Percentiles rank a stretch among this genome's conserved stretches.
phyloP scores from a whole-genome alignment of 2,797 vertebrate genomes.

The Columba guinea region DNA sequence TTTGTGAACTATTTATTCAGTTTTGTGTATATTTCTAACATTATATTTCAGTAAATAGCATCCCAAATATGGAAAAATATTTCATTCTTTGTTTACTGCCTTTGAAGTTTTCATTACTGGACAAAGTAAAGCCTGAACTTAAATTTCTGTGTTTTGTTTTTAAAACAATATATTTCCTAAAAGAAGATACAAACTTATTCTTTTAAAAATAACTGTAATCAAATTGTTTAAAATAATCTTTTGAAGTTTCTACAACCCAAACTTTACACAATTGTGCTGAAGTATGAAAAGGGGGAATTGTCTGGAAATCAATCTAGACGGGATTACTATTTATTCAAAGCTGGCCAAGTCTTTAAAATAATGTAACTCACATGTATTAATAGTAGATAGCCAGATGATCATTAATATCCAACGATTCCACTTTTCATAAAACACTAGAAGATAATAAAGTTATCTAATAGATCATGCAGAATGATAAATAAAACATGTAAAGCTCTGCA shows the following conservation, averaged over 20 bases:
- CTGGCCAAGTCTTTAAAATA: neutral
- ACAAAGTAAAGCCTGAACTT: neutral
- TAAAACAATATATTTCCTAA: neutral
- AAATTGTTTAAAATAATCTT: neutral
- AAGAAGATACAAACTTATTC: neutral
- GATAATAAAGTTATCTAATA: neutral
- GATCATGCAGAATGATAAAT: slow-evolving; percentile 9
- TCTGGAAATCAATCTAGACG: neutral
- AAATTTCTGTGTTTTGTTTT: neutral
- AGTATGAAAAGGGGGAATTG: neutral
- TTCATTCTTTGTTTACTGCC: neutral
- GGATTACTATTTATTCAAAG: neutral
- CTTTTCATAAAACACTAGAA: neutral
- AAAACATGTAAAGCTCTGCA: slow-evolving; percentile 9
- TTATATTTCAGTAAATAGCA: neutral
- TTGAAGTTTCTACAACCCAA: neutral
- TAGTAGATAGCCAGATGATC: neutral
- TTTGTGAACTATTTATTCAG: neutral
- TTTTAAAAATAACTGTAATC: neutral
- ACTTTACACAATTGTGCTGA: neutral
- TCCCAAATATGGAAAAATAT: neutral
- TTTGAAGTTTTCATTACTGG: neutral
- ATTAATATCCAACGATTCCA: neutral
- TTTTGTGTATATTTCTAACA: neutral
- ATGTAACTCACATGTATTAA: neutral